Evolutionary conservation across 2,113 vertebrate species (phyloP).

Genomic region (Stercorarius parasiticus): DNA sequence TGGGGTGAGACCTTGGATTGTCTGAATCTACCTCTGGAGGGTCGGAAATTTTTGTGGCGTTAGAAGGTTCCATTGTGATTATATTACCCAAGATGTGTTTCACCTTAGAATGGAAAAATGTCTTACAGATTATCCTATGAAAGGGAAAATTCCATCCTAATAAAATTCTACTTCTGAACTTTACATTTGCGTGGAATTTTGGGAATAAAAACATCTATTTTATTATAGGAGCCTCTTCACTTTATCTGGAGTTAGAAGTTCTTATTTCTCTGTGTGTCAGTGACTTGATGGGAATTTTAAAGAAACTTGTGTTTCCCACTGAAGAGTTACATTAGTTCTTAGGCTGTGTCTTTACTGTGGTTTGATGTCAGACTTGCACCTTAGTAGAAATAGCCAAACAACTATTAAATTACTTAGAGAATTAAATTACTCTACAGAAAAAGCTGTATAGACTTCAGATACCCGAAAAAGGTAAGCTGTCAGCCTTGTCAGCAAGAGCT

Average conservation of each 20-base stretch:
- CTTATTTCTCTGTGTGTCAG: neutral
- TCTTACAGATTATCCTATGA: neutral
- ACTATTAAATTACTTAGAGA: neutral
- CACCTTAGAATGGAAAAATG: neutral
- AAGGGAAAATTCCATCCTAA: neutral
- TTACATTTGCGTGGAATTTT: neutral
- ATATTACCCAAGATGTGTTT: neutral
- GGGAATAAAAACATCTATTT: neutral
- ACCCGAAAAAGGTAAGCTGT: neutral
- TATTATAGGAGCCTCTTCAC: neutral
- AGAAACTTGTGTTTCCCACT: neutral
- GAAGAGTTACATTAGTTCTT: neutral
- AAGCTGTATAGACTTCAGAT: neutral
- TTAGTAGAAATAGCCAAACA: neutral
- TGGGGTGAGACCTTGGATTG: neutral
- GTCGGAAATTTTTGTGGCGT: too few relatives aligned
- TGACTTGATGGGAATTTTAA: neutral
- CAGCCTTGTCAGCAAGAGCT: neutral
- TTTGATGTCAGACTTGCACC: neutral
- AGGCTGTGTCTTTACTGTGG: neutral
- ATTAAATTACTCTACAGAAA: neutral
- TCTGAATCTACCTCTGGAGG: too few relatives aligned
- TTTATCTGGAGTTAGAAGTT: neutral
- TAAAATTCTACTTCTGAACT: neutral
- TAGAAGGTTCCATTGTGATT: neutral